Percentiles rank a stretch among this genome's conserved stretches.
These are phyloP conservation scores for Promerops cafer DNA, from an alignment of 2,113 vertebrate species.

Conservation along the genomic window DNA sequence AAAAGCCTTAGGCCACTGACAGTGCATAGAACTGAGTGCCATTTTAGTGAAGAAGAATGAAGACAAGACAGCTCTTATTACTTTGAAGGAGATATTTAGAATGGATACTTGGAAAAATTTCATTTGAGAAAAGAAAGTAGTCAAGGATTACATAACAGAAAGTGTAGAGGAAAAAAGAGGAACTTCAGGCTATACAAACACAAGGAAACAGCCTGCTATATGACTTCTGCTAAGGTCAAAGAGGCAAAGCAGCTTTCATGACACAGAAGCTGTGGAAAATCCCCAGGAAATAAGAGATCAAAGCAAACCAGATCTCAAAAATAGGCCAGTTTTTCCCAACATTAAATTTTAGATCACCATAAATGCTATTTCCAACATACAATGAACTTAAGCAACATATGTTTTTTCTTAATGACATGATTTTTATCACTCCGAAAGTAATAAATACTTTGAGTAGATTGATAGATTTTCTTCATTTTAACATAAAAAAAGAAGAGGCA, in stretches of 20 bases:
- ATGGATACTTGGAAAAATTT: neutral
- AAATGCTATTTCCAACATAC: neutral
- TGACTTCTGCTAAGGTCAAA: neutral
- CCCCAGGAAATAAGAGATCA: conserved; percentile 20
- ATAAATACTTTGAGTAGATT: neutral
- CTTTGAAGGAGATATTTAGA: neutral
- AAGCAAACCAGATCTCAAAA: conserved; percentile 13
- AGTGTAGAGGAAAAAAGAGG: neutral
- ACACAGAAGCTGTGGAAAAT: conserved; percentile 21
- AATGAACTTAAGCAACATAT: neutral
- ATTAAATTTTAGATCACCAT: neutral
- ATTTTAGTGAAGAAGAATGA: neutral
- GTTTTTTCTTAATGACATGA: neutral
- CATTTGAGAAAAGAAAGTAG: neutral
- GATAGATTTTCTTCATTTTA: neutral
- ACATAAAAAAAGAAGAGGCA: neutral
- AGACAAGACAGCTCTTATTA: neutral
- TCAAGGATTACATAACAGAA: neutral
- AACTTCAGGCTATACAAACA: neutral
- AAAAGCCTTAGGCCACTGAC: neutral
- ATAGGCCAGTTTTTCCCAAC: neutral
- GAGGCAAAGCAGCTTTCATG: conserved; percentile 4
- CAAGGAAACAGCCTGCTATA: neutral
- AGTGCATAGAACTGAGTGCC: neutral
- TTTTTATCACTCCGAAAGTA: neutral